Base-by-base conservation (phyloP, 2,113 vertebrate genomes). In the Thermophis baileyi region DNA sequence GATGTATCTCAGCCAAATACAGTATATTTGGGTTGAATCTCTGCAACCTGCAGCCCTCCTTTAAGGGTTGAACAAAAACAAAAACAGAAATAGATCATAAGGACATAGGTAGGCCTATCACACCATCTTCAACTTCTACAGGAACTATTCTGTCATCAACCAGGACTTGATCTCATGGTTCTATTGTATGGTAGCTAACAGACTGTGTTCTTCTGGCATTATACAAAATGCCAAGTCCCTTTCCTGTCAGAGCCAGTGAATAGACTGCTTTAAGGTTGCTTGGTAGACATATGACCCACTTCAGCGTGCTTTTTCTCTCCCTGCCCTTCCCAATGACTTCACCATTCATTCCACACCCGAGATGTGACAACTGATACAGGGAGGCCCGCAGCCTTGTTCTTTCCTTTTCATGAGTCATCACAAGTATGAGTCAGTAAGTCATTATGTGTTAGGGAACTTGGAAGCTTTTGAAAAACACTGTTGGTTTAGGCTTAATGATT, bases 341-440 rank as follows among this genome's bases (percentile, higher is more conserved):
- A 27, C n/a, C 74, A 47, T 87, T 90, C 46, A 49, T 90, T 90
- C 74, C 89, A 51, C 89, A 87, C 74, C 89, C 81, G 7, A 90
- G 54, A 93, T 93, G 54, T 63, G 92, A 57, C 47, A 49, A 27
- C 46, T 16, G 54, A 93, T 90, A 93, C 8, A 81, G 54, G 3
- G 54, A 90, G 89, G 54, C 81, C 24, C 11, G 63, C 44, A 81
- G 7, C 30, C 89, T 87, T 89, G n/a, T 86, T 90, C 89, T 90
- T 93, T 90, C 54, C 46, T 93, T 55, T 30, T 44, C 35, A 20
- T 93, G 89, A 93, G 81, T 93, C 92, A 93, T 18, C 40, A 25
- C 30, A 86, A 51, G 22, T 60, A 85, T 93, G 92, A 93, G 74
- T 93, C 92, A 93, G 46, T 57, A 54, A 93, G 47, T 47, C n/a